Evolutionary conservation across 2,888 invertebrate genomes (phyloP), one percentile per base, ranked within the genome.

Genomic region (Metacarcinus magister): DNA sequence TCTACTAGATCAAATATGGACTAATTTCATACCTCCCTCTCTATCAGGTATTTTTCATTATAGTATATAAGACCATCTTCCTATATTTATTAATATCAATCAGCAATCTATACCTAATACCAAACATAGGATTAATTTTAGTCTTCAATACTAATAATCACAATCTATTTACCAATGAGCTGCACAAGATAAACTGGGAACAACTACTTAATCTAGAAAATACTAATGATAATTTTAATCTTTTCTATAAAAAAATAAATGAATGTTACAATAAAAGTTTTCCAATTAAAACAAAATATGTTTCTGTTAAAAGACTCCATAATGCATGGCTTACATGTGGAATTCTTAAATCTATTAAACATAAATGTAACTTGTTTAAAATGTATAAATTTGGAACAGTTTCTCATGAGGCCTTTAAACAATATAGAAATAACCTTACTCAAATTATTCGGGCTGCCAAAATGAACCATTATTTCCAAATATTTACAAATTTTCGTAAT

Each of bases 11-110:
- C 91, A n/a, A 91, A 91, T 91, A 19, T 91, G 91, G 44, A 91
- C 91, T 44, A 91, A 91, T 43, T 91, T 91, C 43, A 91, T 44
- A 91, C 91, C 91, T 44, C 44, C 91, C 43, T 91, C 91, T 43
- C 44, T 23, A 10, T 44, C 43, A 44, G 91, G 13, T 44, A 91
- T 91, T n/a, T 43, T 91, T 43, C 91, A 91, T 44, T 91, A 43
- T 43, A 19, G n/a, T 91, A n/a, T 91, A 43, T 44, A 2, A 44
- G 91, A 91, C 44, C 46, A 91, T 91, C 44, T 91, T 44, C 91
- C 43, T 44, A 91, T 91, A 91, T 91, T 91, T 39, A 91, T 91
- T 43, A 90, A 43, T 43, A 91, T 91, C 39, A 44, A 43, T 91
- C 91, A 91, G 44, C 44, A 91, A 4, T 32, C 23, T 43, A 44